Conservation (phyloP, 2,888 invertebrate genomes). For the Dinocampus coccinellae region DNA sequence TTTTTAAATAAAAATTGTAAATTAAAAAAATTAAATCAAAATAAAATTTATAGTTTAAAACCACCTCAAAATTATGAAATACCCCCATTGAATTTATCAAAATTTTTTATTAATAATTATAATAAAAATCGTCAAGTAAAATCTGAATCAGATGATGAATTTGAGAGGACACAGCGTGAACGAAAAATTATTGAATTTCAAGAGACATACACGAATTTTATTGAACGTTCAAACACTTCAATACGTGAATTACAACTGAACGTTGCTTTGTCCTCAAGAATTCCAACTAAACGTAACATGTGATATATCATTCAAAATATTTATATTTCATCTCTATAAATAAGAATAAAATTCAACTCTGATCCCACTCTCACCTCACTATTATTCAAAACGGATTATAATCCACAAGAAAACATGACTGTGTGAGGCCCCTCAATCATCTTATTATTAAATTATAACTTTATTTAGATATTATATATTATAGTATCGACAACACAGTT, state of each 20-base stretch:
- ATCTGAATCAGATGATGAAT: slow-evolving; percentile 44
- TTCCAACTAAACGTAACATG: not conserved
- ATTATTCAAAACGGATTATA: not conserved
- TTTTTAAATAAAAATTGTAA: slow-evolving; percentile 42
- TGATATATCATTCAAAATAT: not conserved
- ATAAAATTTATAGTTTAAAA: slow-evolving; percentile 30
- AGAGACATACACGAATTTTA: slow-evolving; percentile 22
- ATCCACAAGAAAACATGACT: not conserved
- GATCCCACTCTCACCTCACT: not conserved
- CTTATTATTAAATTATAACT: not conserved
- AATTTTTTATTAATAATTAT: slow-evolving; percentile 27
- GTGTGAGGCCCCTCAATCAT: not conserved
- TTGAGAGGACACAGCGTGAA: slow-evolving; percentile 40
- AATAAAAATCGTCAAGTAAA: slow-evolving; percentile 46
- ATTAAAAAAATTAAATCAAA: not conserved
- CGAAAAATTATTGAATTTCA: slow-evolving; percentile 40
- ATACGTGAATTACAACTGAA: not conserved
- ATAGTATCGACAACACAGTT: not conserved
- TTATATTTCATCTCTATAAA: not conserved
- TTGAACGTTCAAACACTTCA: slow-evolving; percentile 27
- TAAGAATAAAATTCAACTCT: not conserved
- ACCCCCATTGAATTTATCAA: not conserved
- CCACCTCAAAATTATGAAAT: slow-evolving; percentile 29
- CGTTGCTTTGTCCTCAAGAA: not conserved
- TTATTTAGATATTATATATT: no score